Conservation (phyloP, 2,797 vertebrate genomes). For the Odontamblyopus lacepedii region DNA sequence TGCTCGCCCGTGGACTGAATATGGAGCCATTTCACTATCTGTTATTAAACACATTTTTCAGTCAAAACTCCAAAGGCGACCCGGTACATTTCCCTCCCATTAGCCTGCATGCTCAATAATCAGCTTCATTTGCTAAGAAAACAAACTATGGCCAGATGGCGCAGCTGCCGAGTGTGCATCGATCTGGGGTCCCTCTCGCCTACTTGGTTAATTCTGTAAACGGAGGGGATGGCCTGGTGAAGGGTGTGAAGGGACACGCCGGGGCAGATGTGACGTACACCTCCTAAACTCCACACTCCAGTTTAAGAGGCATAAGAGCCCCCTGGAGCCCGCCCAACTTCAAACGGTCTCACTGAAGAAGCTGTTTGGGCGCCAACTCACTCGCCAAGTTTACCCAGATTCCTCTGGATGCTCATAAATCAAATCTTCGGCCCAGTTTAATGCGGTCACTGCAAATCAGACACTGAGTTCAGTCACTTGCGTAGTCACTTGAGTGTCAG, state of each 20-base stretch:
- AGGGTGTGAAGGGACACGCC: conserved; percentile 46
- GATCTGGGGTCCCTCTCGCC: conserved; percentile 72
- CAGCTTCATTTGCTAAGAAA: conserved; percentile 79
- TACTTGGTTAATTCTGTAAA: conserved; percentile 65
- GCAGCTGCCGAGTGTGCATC: conserved; percentile 71
- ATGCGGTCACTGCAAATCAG: neutral
- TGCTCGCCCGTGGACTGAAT: conserved; percentile 31
- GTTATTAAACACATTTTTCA: conserved; percentile 42
- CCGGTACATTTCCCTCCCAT: conserved; percentile 65
- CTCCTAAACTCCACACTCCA: conserved; percentile 40
- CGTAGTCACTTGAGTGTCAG: neutral
- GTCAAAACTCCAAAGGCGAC: conserved; percentile 55
- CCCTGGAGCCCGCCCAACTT: conserved; percentile 27
- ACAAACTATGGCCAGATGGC: conserved; percentile 80
- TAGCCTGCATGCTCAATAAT: conserved; percentile 73
- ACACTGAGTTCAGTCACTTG: neutral
- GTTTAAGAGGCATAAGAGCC: conserved; percentile 36
- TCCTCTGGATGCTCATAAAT: conserved; percentile 4
- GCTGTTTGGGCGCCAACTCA: conserved; percentile 23
- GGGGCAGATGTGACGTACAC: conserved; percentile 57
- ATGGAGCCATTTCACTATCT: conserved; percentile 30
- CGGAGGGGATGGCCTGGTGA: conserved; percentile 53
- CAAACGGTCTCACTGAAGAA: conserved; percentile 21
- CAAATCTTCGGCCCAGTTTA: neutral
- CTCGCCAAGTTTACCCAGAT: neutral